Percentiles rank a stretch among this genome's conserved stretches.
Conservation (phyloP, 2,888 invertebrate species). For the Actias luna region DNA sequence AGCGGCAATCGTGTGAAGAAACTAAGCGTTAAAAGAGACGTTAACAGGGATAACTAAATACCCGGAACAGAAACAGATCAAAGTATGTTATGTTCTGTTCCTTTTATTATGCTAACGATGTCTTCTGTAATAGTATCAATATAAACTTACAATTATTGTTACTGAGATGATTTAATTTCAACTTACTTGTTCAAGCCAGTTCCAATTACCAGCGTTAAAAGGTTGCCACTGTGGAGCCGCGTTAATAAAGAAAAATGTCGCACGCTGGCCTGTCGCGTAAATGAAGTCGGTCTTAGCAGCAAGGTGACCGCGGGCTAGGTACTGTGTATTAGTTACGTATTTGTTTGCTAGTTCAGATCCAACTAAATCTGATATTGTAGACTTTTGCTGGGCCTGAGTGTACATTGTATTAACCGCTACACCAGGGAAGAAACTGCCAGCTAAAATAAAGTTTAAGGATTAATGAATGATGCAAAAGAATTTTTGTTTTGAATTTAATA, state of each 20-base stretch:
- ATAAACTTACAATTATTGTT: not conserved
- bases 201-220: conserved; percentile 84
- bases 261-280: conserved; percentile 80
- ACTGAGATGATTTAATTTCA: not conserved
- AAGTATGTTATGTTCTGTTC: no score
- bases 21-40: no score
- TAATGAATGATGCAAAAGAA: not conserved
- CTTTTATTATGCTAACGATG: no score
- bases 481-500: no score
- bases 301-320: conserved; percentile 83
- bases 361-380: conserved; percentile 48
- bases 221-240: conserved; percentile 86
- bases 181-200: conserved; percentile 68
- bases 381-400: conserved; percentile 62
- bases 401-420: conserved; percentile 60
- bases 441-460: conserved; percentile 36
- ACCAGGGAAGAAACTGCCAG: conserved; percentile 75
- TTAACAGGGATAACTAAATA: no score
- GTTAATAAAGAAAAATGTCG: conserved; percentile 85
- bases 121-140: no score
- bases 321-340: conserved; percentile 69
- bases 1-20: no score
- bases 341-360: conserved; percentile 58
- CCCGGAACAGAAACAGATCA: no score
- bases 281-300: conserved; percentile 83